Conservation (phyloP, 1,140 invertebrate genomes). For the Archegozetes longisetosus region DNA sequence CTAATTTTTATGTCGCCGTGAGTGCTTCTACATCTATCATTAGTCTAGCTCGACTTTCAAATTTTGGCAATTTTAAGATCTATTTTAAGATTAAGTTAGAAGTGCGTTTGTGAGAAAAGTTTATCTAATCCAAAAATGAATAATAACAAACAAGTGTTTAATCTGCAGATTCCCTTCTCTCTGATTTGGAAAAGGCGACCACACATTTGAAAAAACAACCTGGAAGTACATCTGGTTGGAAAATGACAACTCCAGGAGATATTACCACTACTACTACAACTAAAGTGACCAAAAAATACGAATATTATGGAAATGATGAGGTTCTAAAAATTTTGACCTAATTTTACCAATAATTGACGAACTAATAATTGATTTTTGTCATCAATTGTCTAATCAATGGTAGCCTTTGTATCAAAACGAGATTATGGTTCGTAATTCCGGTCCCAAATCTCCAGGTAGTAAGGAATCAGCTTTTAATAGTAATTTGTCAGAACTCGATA, state of each 20-base stretch:
- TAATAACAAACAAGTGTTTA: too few relatives aligned
- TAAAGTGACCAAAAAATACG: conserved; percentile 9
- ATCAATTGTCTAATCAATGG: not conserved
- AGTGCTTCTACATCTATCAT: too few relatives aligned
- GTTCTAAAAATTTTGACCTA: not conserved
- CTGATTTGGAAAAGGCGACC: conserved; percentile 16
- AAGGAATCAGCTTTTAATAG: not conserved
- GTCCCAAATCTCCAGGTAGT: not conserved
- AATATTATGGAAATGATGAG: conserved; percentile 9
- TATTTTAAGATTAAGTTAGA: too few relatives aligned
- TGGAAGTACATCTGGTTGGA: conserved; percentile 1
- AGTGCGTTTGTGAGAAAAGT: too few relatives aligned
- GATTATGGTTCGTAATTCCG: conserved; percentile 30
- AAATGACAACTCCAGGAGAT: conserved; percentile 3
- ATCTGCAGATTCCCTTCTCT: conserved; percentile 11
- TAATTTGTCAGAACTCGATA: conserved; percentile 79
- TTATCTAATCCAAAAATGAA: too few relatives aligned
- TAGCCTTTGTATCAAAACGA: conserved; percentile 15
- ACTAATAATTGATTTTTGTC: too few relatives aligned
- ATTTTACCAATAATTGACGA: too few relatives aligned
- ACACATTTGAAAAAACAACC: conserved; percentile 8
- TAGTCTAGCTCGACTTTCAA: too few relatives aligned
- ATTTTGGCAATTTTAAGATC: too few relatives aligned
- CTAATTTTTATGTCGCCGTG: too few relatives aligned
- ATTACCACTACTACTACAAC: not conserved